These are phyloP conservation scores for Mesembrinibis cayennensis DNA, from an alignment of 2,113 vertebrate genomes.

Conservation along the genomic window DNA sequence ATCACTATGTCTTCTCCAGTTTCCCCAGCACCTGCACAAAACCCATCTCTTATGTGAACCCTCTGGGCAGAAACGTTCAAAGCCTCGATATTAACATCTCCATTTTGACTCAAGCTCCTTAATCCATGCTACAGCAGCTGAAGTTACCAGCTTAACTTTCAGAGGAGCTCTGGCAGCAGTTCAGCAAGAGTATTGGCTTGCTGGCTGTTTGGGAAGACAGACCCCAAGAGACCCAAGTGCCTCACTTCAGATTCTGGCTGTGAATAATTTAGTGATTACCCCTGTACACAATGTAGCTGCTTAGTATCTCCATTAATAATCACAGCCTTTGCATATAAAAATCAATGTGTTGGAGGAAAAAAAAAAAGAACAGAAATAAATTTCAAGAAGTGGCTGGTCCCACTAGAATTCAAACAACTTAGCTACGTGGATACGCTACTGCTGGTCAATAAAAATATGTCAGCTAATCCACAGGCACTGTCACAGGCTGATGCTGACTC, in stretches of 20 bases:
- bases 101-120: neutral
- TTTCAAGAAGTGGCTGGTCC: neutral
- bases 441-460: neutral
- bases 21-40: neutral
- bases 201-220: neutral
- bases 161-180: neutral
- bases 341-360: neutral
- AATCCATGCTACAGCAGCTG: neutral
- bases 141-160: neutral
- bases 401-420: neutral
- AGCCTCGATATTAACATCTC: neutral
- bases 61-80: neutral
- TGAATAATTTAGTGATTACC: neutral
- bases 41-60: neutral
- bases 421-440: accelerated
- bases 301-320: neutral
- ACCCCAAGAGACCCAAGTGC: neutral
- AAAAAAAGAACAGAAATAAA: neutral
- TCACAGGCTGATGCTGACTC: neutral
- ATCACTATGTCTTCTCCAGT: neutral
- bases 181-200: neutral
- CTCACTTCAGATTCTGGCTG: neutral
- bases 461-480: neutral
- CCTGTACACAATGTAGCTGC: neutral
- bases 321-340: neutral